Conservation (phyloP, 1,140 invertebrate genomes). For the Sitophilus oryzae region DNA sequence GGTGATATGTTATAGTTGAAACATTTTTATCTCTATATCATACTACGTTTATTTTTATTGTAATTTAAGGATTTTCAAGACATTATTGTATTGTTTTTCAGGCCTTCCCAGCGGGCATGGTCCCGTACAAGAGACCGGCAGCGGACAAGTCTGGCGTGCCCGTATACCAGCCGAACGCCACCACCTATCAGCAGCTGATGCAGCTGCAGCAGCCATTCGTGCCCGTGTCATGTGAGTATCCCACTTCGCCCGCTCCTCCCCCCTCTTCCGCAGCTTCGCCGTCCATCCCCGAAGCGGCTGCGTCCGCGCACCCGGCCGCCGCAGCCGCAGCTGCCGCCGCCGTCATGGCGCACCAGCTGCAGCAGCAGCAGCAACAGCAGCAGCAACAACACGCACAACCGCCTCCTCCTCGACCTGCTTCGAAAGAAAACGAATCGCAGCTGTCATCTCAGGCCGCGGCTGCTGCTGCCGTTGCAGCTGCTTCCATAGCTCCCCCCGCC, state of each 20-base stretch:
- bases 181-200: slow-evolving; percentile 92
- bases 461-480: slow-evolving; percentile 19
- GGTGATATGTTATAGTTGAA: no score
- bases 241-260: slow-evolving; percentile 54
- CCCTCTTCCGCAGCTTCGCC: slow-evolving; percentile 37
- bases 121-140: slow-evolving; percentile 88
- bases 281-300: slow-evolving; percentile 23
- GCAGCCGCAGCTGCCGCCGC: slow-evolving; percentile 2
- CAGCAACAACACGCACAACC: slow-evolving; percentile 30
- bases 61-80: no score
- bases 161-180: slow-evolving; percentile 86
- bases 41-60: no score
- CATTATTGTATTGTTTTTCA: slow-evolving; percentile 49
- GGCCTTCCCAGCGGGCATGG: slow-evolving; percentile 90
- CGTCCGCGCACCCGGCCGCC: slow-evolving; percentile 1
- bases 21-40: no score
- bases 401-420: slow-evolving; percentile 26
- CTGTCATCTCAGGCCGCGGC: slow-evolving; percentile 10
- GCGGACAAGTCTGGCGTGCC: slow-evolving; percentile 92
- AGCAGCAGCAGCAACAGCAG: slow-evolving; percentile 13
- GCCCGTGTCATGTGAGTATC: slow-evolving; percentile 89
- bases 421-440: slow-evolving; percentile 26
- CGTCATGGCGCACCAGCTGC: slow-evolving; percentile 7
- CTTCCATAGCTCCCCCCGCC: no score
- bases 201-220: slow-evolving; percentile 89